Evolutionary conservation across 2,113 vertebrate genomes (phyloP), one percentile per base, ranked within the genome.

Genomic region (Phyllostomus hastatus): DNA sequence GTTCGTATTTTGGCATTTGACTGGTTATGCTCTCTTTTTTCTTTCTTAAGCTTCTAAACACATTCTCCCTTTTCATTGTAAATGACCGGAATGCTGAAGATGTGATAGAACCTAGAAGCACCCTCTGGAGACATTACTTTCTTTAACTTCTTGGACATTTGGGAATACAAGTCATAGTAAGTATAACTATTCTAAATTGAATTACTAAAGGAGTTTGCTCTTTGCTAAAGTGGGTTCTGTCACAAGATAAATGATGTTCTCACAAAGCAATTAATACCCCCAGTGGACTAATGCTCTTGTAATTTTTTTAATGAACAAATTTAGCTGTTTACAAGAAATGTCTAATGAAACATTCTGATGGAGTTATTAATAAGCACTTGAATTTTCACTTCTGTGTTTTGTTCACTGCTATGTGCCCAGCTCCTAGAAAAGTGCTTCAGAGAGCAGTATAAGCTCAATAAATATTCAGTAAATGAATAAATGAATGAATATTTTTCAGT

Each of bases 161-260:
- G 57, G 24, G 38, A 72, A 95, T 70, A 84, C n/a, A 90, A 95
- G 80, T 94, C 72, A 82, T 2, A 92, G 43, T 43, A 84, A 84
- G 38, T n/a, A 79, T 70, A 92, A 94, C 76, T 88, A 92, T 3
- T 54, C 2, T 70, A 82, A 54, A 20, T 43, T 88, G 59, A 94
- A 80, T 92, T 54, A 79, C 14, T 64, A 72, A 61, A 31, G 48
- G 48, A 79, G 41, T 59, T 70, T 93, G 46, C 64, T 95, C 43
- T 87, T 93, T 95, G 83, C 52, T 91, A 75, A 92, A 96, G 24
- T n/a, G 22, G 78, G 28, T 88, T 78, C 50, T 96, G 76, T 90
- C 54, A 66, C 83, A 87, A 92, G 88, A 88, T 33, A 82, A 92
- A 92, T 46, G 43, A 83, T n/a, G 61, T 81, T 67, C 33, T 70